Base-by-base conservation (phyloP, 2,797 vertebrate genomes). In the Leptoclinus maculatus region DNA sequence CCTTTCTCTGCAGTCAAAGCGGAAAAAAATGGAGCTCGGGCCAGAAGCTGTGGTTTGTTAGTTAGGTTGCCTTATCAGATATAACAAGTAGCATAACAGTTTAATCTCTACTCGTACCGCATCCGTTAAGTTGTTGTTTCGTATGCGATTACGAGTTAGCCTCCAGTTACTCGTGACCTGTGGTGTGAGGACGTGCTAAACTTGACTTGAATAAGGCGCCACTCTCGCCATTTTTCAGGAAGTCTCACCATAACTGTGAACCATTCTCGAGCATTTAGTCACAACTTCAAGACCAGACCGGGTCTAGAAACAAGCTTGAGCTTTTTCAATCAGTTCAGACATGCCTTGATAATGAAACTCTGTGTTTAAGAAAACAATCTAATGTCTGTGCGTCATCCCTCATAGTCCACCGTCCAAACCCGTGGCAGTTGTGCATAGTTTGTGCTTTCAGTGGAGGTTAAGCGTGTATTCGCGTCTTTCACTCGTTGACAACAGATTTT, bases 201-300 rank as follows among this genome's bases (percentile, higher is more conserved):
- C 32, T 57, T 16, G 9, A 75, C 39, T 68, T n/a, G n/a, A 74
- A 66, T 59, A 64, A 72, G 60, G n/a, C 36, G 32, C 12, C n/a
- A 51, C 43, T 76, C 29, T 5, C 53, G 43, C 71, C 29, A 56
- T 83, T 81, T 83, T 66, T 84, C 59, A 85, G 84, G 76, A 90
- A 85, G 80, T 75, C 68, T 80, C 78, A 82, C 75, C 71, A 83
- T 70, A 85, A 83, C 77, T 80, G 39, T 71, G 74, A 83, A 51
- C 87, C 91, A 74, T 91, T 84, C 91, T 76, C 34, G 21, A 58
- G 74, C 47, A 66, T 38, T 90, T 84, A 83, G 78, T 90, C 83
- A 86, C 69, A 83, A 78, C 82, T 79, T 71, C 7, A 54, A 65
- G 60, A 82, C 73, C 76, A 78, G 83, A 84, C 83, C 69, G 65